These are phyloP conservation scores for Antheraea mylitta DNA, from an alignment of 1,140 invertebrate genomes.

Conservation along the genomic window DNA sequence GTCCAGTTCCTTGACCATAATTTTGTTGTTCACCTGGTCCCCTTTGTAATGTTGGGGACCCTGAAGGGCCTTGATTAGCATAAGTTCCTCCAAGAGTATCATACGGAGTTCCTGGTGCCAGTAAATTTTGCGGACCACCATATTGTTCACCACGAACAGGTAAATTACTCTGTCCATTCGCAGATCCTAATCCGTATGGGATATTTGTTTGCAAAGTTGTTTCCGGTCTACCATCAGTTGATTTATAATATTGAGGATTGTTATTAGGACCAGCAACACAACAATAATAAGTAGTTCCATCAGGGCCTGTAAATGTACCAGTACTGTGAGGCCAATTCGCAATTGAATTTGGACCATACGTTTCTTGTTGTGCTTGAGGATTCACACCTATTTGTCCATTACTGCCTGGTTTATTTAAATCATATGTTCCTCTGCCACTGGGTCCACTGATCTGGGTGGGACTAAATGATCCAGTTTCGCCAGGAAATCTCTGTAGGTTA, in stretches of 20 bases:
- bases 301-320: conserved; percentile 28
- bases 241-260: conserved; percentile 16
- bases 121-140: conserved; percentile 7
- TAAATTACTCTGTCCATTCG: background rate
- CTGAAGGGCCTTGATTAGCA: conserved; percentile 5
- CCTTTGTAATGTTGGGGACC: background rate
- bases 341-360: conserved; percentile 1
- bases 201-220: background rate
- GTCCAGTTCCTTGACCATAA: background rate
- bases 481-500: background rate
- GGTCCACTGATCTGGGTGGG: no score
- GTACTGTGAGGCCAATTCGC: conserved; percentile 31
- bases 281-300: conserved; percentile 39
- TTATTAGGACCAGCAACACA: conserved; percentile 31
- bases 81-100: conserved; percentile 12
- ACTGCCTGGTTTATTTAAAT: background rate
- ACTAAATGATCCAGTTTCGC: no score
- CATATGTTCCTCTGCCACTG: background rate
- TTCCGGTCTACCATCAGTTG: background rate
- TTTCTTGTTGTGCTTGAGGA: background rate
- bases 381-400: background rate
- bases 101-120: conserved; percentile 3
- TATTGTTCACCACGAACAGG: background rate
- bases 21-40: background rate
- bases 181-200: background rate